These are phyloP conservation scores for Gymnodraco acuticeps DNA, from an alignment of 2,797 vertebrate genomes.

Conservation along the genomic window DNA sequence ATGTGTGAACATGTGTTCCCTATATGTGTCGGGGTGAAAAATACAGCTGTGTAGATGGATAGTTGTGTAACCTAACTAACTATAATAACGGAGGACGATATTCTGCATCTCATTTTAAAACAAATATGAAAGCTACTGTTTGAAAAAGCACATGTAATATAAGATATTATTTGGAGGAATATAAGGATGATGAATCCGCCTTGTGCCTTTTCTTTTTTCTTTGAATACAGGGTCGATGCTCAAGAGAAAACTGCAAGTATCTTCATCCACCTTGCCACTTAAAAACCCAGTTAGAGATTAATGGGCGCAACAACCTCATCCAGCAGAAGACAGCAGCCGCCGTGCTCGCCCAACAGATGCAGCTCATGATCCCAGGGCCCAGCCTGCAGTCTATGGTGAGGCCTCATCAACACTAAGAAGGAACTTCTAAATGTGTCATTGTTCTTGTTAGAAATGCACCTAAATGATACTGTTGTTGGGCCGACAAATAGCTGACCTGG, in stretches of 20 bases:
- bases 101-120: neutral
- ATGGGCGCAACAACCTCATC: slow-evolving; percentile 99
- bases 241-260: slow-evolving; percentile 99
- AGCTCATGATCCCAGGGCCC: slow-evolving; percentile 97
- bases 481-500: neutral
- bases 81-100: neutral
- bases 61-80: neutral
- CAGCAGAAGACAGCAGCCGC: slow-evolving; percentile 99
- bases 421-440: neutral
- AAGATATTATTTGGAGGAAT: neutral
- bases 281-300: slow-evolving; percentile 99
- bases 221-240: slow-evolving; percentile 92
- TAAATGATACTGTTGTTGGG: neutral
- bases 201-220: slow-evolving; percentile 7
- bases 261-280: slow-evolving; percentile 98
- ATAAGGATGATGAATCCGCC: no score
- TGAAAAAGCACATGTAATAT: neutral
- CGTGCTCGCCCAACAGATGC: slow-evolving; percentile 99
- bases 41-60: neutral
- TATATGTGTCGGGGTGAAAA: neutral
- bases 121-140: neutral
- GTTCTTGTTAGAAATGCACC: neutral
- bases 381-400: slow-evolving; percentile 94
- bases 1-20: neutral
- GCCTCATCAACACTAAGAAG: slow-evolving; percentile 6